A percentile compares a stretch with the other conserved stretches of the same genome.
Conservation (phyloP, 2,888 invertebrate species). For the Euplexia lucipara region DNA sequence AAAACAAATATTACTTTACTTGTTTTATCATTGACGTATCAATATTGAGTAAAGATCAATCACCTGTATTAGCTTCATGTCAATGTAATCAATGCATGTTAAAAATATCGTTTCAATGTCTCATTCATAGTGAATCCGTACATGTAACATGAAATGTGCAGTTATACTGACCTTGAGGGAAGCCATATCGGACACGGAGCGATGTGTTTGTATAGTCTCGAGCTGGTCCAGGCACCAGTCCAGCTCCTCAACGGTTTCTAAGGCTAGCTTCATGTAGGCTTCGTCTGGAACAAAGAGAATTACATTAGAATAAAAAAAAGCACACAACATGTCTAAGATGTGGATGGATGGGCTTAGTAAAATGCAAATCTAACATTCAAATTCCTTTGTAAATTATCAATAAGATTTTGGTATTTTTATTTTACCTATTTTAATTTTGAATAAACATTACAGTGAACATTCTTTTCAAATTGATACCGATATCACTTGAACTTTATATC, state of each 20-base stretch:
- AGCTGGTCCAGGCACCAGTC: conserved; percentile 99
- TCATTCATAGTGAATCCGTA: conserved; percentile 54
- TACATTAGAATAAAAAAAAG: conserved; percentile 15
- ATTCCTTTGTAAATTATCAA: too few relatives aligned
- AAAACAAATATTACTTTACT: conserved; percentile 23
- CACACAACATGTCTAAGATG: too few relatives aligned
- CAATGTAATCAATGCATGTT: conserved; percentile 29
- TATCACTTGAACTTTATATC: neutral
- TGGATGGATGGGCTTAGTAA: neutral
- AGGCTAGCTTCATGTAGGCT: conserved; percentile 97
- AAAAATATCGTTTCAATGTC: conserved; percentile 28
- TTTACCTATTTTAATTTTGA: too few relatives aligned
- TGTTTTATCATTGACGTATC: conserved; percentile 41
- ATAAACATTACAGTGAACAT: too few relatives aligned
- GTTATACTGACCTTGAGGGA: conserved; percentile 96
- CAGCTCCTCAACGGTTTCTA: conserved; percentile 99
- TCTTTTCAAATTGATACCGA: neutral
- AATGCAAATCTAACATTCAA: neutral
- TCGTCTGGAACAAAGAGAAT: conserved; percentile 93
- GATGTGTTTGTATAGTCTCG: conserved; percentile 99
- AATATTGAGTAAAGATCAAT: conserved; percentile 51
- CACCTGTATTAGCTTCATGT: conserved; percentile 40
- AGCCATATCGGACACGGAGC: conserved; percentile 99
- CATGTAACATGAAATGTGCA: conserved; percentile 10
- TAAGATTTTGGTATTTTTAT: too few relatives aligned